phyloP scores from a whole-genome alignment of 2,113 vertebrate genomes.

The Sciurus niger region DNA sequence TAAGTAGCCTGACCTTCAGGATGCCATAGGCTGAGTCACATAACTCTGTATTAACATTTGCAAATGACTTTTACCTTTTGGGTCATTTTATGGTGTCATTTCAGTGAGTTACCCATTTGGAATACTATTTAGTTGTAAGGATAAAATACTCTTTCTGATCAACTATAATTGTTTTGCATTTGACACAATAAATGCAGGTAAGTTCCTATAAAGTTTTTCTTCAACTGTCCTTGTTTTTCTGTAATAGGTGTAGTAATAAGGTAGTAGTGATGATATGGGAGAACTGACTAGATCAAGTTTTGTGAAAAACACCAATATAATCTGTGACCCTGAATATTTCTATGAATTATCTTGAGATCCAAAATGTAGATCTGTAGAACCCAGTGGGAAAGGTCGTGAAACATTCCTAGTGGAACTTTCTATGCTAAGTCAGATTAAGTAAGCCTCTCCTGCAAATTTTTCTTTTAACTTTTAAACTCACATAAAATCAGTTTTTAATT shows the following conservation, averaged over 20 bases:
- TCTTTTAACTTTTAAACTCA: not conserved
- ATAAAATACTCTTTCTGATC: slow-evolving; percentile 26
- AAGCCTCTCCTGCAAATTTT: not conserved
- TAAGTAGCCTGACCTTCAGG: slow-evolving; percentile 73
- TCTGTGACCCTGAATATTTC: not conserved
- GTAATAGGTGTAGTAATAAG: not conserved
- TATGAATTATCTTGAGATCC: not conserved
- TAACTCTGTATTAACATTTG: slow-evolving; percentile 78
- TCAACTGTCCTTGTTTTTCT: not conserved
- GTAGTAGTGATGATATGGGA: not conserved
- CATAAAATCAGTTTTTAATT: slow-evolving; percentile 41
- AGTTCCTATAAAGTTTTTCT: not conserved
- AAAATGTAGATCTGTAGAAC: not conserved
- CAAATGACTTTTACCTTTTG: slow-evolving; percentile 69
- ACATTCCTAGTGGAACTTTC: not conserved
- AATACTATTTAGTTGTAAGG: not conserved
- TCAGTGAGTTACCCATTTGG: slow-evolving; percentile 37
- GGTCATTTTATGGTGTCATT: slow-evolving; percentile 68
- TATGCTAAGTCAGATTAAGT: not conserved
- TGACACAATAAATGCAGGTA: slow-evolving; percentile 30
- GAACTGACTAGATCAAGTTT: not conserved
- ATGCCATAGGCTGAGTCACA: slow-evolving; percentile 11
- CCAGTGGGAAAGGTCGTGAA: not conserved
- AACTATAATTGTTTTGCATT: slow-evolving; percentile 51
- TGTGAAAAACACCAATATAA: not conserved